Percentiles rank a stretch among this genome's conserved stretches.
These are phyloP conservation scores for Anthophora plumipes DNA, from an alignment of 2,888 invertebrate genomes.

Conservation along the genomic window DNA sequence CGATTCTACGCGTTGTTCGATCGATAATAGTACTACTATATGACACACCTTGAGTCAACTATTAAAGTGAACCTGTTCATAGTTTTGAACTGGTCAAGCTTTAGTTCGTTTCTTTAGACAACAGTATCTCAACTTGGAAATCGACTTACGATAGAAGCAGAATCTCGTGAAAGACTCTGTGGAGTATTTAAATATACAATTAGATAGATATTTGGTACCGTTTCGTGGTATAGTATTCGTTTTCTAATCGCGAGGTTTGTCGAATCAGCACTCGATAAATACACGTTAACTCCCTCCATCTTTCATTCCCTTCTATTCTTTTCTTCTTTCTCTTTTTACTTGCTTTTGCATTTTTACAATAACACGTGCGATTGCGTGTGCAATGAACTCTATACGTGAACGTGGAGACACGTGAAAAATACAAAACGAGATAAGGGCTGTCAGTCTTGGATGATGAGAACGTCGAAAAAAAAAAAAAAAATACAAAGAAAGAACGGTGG, in stretches of 20 bases:
- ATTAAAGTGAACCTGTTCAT: background rate
- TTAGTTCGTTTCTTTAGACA: background rate
- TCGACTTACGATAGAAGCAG: conserved; percentile 25
- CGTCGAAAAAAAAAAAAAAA: conserved; percentile 38
- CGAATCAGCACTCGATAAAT: conserved; percentile 39
- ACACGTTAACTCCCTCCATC: conserved; percentile 3
- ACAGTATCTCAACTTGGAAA: background rate
- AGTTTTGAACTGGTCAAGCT: background rate
- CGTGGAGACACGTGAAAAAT: conserved; percentile 48
- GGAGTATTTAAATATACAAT: conserved; percentile 54
- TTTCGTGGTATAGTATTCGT: conserved; percentile 45
- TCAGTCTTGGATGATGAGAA: conserved; percentile 75
- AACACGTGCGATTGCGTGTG: conserved; percentile 10
- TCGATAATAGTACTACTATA: conserved; percentile 9
- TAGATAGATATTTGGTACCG: conserved; percentile 59
- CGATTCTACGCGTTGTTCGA: conserved; percentile 32
- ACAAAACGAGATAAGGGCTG: conserved; percentile 68
- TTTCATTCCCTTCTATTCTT: background rate
- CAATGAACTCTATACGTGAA: no score
- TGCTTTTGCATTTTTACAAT: background rate
- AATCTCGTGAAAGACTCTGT: conserved; percentile 10
- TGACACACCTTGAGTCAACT: conserved; percentile 18
- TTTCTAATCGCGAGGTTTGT: conserved; percentile 56
- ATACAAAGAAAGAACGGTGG: conserved; percentile 40
- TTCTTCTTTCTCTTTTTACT: background rate